Base-by-base conservation (phyloP, 2,797 vertebrate genomes). In the Spea hammondii region DNA sequence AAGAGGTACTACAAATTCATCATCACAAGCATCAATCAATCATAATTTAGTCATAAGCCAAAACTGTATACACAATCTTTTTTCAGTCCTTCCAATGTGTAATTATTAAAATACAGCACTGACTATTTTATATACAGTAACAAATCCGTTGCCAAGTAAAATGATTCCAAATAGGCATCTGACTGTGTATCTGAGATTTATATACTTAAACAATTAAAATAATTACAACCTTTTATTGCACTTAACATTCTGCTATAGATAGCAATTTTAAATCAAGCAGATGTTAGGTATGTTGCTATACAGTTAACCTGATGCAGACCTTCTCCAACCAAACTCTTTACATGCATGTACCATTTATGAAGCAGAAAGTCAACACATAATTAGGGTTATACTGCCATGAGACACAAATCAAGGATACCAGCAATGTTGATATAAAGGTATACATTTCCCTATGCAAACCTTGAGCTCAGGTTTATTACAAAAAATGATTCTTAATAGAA, bases 141-240 rank as follows among this genome's bases (percentile, higher is more conserved):
- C 13, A 57, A 67, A 49, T 17, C 46, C 49, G 69, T 47, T 69
- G 44, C 57, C 47, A 71, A 71, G 6, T 5, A 54, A 54, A 75
- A 74, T 67, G 8, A 62, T 9, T 50, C 51, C 14, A 50, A n/a
- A 60, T n/a, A 47, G 6, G 32, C 59, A 13, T 47, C 65, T 66
- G 44, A 4, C 47, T 12, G 4, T n/a, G 0, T 50, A 5, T 68
- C 14, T 70, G 44, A 47, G 10, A 5, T 70, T 45, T 57, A 17
- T 53, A 71, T 53, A 62, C 11, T 74, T 70, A 79, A 49, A 72
- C 72, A 74, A 74, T 70, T 70, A 69, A 54, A 13, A n/a, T 67
- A 54, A 44, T 13, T 67, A 74, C 14, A 74, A 53, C 78, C 65
- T 60, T 45, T 54, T 12, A 79, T 74, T 70, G 70, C 7, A 79